phyloP scores from a whole-genome alignment of 2,888 invertebrate genomes.

The Hydropsyche betteni region DNA sequence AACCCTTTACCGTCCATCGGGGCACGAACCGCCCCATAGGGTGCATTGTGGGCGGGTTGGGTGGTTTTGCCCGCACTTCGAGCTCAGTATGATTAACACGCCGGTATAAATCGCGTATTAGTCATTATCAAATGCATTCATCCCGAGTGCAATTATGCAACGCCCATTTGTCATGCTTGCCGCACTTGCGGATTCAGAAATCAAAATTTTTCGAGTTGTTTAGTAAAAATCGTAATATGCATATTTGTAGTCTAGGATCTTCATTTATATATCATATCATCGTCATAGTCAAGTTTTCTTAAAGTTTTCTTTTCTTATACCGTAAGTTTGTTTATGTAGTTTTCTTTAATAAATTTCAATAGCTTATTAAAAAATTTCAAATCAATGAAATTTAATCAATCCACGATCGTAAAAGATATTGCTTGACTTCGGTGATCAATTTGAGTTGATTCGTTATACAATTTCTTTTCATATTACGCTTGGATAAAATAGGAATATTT shows the following conservation, averaged over 20 bases:
- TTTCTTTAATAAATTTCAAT: too few relatives aligned
- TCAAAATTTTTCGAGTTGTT: background rate
- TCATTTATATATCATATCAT: too few relatives aligned
- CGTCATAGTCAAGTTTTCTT: too few relatives aligned
- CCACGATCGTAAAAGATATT: too few relatives aligned
- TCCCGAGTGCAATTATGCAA: constrained; percentile 34
- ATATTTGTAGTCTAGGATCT: too few relatives aligned
- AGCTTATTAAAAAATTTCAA: too few relatives aligned
- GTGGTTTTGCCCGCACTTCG: constrained; percentile 20
- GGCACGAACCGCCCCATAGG: constrained; percentile 16
- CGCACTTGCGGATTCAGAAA: constrained; percentile 1
- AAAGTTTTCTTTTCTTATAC: too few relatives aligned
- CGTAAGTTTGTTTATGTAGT: too few relatives aligned
- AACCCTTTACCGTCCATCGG: constrained; percentile 39
- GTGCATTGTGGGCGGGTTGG: constrained; percentile 2
- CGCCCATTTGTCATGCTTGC: constrained; percentile 25
- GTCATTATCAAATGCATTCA: constrained; percentile 51
- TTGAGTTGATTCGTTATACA: too few relatives aligned
- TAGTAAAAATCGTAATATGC: too few relatives aligned
- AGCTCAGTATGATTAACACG: constrained; percentile 44
- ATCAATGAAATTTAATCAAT: too few relatives aligned
- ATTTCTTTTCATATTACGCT: background rate
- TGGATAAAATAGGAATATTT: background rate
- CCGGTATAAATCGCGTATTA: constrained; percentile 51
- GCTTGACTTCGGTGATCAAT: too few relatives aligned